Evolutionary conservation across 2,797 vertebrate species (phyloP), one percentile per base, ranked within the genome.

Genomic region (Danio choprae): DNA sequence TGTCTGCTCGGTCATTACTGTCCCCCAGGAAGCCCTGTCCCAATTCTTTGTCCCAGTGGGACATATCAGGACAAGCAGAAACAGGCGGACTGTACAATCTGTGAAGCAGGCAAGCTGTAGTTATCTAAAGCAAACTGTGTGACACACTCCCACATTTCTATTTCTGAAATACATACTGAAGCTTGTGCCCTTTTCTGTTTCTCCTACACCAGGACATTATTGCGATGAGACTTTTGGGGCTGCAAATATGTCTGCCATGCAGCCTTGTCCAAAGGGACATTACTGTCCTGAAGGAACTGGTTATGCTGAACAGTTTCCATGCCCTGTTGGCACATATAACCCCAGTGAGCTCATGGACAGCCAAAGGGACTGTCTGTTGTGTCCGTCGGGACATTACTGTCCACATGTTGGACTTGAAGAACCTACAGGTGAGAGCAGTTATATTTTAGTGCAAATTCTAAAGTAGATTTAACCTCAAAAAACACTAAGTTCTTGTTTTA

Each of bases 231-330:
- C 89, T 16, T 79, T 84, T 16, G 87, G 89, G 18, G 89, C 88
- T 0, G 43, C 91, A 70, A 94, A 89, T 41, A 89, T 89, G 59
- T 94, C 95, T 16, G 89, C 90, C 29, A 89, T 90, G n/a, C 92
- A 90, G 84, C 93, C 93, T 0, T 98, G 97, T 85, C 95, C 94
- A 0, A 90, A 74, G 83, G 96, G 97, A 40, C 94, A 96, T 87
- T 99, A 95, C 86, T 99, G 97, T 85, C 96, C 95, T 12, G 69
- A 82, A 56, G 96, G 96, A 60, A 97, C 95, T 0, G 84, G 83
- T 36, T 46, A 88, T 48, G 90, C 94, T 72, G 91, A 90, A 62
- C 93, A 95, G 77, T 86, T 95, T 86, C 93, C 95, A 80, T 99
- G 96, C 82, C 96, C 97, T 0, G 53, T 80, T 1, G 95, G 96